Percentiles rank a stretch among this genome's conserved stretches.
Conservation (phyloP, 2,797 vertebrate genomes). For the Phataginus tetradactyla region DNA sequence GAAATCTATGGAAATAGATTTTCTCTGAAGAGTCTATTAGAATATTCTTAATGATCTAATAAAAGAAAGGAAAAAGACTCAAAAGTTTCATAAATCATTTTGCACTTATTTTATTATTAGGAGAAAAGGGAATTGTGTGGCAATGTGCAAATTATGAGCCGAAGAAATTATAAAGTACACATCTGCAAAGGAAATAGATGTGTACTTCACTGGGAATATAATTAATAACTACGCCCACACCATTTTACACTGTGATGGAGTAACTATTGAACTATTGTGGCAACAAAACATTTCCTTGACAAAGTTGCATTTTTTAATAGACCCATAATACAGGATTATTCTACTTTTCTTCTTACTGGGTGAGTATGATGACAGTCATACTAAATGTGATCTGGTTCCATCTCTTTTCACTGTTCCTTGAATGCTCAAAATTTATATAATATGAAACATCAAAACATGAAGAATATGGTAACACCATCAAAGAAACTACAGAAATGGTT, state of each 20-base stretch:
- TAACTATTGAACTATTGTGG: conserved; percentile 9
- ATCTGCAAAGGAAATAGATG: conserved; percentile 61
- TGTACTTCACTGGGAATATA: conserved; percentile 3
- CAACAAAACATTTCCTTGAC: conserved; percentile 62
- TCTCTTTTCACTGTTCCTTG: neutral
- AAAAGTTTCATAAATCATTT: conserved; percentile 64
- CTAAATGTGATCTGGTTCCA: neutral
- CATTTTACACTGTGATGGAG: conserved; percentile 57
- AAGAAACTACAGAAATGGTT: conserved; percentile 12
- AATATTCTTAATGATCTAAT: conserved; percentile 73
- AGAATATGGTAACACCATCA: neutral
- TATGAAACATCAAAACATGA: neutral
- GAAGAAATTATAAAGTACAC: conserved; percentile 45
- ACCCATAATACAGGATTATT: conserved; percentile 11
- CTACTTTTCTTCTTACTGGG: conserved; percentile 24
- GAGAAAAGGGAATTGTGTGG: conserved; percentile 44
- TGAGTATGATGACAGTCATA: neutral
- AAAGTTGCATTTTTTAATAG: conserved; percentile 49
- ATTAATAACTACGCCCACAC: conserved; percentile 40
- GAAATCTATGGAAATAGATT: conserved; percentile 61
- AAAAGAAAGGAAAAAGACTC: conserved; percentile 59
- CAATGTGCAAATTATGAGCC: conserved; percentile 55
- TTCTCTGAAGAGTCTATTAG: conserved; percentile 44
- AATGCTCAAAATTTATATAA: neutral
- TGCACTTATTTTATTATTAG: conserved; percentile 64